Base-by-base conservation (phyloP, 2,888 invertebrate species). In the Drosophila kambysellisi region DNA sequence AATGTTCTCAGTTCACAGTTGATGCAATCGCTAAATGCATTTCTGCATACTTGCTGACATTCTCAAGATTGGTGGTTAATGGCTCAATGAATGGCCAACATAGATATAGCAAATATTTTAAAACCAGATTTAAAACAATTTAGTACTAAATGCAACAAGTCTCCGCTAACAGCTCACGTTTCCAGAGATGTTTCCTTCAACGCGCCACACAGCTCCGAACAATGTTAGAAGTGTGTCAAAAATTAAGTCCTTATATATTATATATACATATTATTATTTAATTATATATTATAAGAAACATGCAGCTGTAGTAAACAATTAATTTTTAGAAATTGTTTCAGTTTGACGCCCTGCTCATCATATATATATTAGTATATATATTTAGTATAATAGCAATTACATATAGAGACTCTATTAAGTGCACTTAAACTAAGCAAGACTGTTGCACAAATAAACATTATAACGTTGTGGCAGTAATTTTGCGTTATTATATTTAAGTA, bases 51-150 rank as follows among this genome's bases (percentile, higher is more conserved):
- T 58, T 29, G 64, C 41, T 35, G 39, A 33, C 25, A 20, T 12
- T 3, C 65, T 39, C 29, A 39, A 54, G 48, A 66, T 46, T 50
- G 46, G 1, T 2, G 33, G 4, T 25, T 25, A 53, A 29, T 41
- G 46, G 59, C 41, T 57, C 53, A 70, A 69, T 39, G 43, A 60
- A 56, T 63, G 37, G 9, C n/a, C 50, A 29, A 57, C 25, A 15
- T 7, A 53, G 30, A 56, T 30, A 48, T 4, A 25, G 20, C 25
- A 8, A 15, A 25, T 46, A 25, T 25, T 25, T 25, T 25, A 1
- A 41, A 20, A 7, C 0, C 12, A 20, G 12, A 43, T 5, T 20
- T 12, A 7, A 7, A 43, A 43, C 12, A 20, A 46, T 46, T 46
- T 2, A 12, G 12, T 12, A 39, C 3, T 39, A 39, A 17, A 17